Base-by-base conservation (phyloP, 2,888 invertebrate species). In the Tillus elongatus region DNA sequence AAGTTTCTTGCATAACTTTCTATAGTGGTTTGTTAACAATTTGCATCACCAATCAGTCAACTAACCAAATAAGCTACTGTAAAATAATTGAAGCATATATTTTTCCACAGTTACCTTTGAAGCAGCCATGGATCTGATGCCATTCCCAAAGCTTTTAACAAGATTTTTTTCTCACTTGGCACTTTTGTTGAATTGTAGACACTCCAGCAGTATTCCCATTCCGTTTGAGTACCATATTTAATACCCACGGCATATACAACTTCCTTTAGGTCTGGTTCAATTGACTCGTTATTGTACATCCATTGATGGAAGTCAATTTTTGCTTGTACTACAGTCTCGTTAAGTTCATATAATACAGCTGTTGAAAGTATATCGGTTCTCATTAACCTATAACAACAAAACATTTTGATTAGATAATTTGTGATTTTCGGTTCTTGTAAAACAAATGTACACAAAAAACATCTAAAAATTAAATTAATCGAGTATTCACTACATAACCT, bases 201-300 rank as follows among this genome's bases (percentile, higher is more conserved):
- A 1, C 74, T 66, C 82, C 86, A 88, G 50, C 82, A 81, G 49
- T 79, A 75, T 26, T 74, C 72, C 90, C 89, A 90, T 46, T 86
- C 89, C 1, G 60, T 58, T 42, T 72, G 70, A 0, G 82, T 81
- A 9, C 79, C 82, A 39, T 76, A 72, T 32, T 82, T 77, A 4
- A 89, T 78, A 9, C 83, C 83, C 46, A 72, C 69, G 10, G 72
- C 69, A 54, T 74, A 73, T 11, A 82, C 75, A 6, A 75, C 80
- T 57, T 80, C 81, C 44, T 85, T 77, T 34, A 88, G 73, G 57
- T 88, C 85, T 0, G 85, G 74, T 13, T 75, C 76, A 33, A 89
- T 74, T 3, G 77, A 69, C 42, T 73, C 69, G 39, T 77, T 76
- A 19, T 72, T 71, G 2, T 69, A 58, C 69, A 76, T 75, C 88